Evolutionary conservation across 2,113 vertebrate species (phyloP).

Genomic region (Melospiza melodia): DNA sequence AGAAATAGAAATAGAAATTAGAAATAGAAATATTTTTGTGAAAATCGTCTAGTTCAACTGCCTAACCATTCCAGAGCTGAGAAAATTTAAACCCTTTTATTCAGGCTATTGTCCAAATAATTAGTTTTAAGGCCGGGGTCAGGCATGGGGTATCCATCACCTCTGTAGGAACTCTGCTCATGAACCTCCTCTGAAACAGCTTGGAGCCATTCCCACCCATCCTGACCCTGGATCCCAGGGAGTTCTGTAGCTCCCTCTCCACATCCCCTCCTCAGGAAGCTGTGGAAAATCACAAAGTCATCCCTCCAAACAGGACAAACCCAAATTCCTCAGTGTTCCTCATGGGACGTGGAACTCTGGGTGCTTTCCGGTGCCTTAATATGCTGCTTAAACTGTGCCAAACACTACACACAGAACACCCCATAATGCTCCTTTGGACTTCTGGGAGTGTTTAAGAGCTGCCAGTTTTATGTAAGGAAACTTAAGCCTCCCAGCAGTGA

Average conservation of each 20-base stretch:
- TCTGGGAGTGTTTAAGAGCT: neutral
- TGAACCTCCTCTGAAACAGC: neutral
- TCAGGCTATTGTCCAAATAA: neutral
- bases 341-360: neutral
- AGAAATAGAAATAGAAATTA: neutral
- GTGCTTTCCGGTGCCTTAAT: neutral
- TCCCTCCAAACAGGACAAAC: neutral
- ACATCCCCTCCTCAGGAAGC: neutral
- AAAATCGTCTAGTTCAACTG: neutral
- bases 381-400: neutral
- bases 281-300: fast-evolving
- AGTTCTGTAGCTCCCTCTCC: neutral
- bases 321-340: neutral
- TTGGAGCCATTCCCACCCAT: neutral
- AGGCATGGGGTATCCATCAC: too few species aligned
- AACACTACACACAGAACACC: neutral
- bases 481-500: neutral
- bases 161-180: neutral
- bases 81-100: neutral
- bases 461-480: neutral
- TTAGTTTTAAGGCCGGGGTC: neutral
- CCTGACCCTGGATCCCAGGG: neutral
- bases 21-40: neutral
- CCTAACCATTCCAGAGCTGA: neutral
- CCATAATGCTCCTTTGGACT: neutral